Percentiles rank a stretch among this genome's conserved stretches.
These are phyloP conservation scores for Orientallactaga sibirica DNA, from an alignment of 2,797 vertebrate genomes.

Conservation along the genomic window DNA sequence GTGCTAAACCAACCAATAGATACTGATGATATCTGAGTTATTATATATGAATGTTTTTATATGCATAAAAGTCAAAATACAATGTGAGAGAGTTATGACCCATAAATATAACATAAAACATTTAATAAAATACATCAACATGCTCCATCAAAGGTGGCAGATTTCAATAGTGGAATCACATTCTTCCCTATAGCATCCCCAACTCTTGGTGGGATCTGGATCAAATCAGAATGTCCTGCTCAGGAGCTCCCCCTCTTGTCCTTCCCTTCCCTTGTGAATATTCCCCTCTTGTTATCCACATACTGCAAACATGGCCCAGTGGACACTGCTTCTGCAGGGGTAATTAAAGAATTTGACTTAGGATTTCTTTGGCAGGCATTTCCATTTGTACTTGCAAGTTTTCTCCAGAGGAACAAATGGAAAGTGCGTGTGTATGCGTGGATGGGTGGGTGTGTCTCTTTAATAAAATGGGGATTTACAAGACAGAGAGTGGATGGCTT, in stretches of 20 bases:
- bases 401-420: neutral
- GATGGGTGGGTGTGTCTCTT: too few species aligned
- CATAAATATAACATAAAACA: neutral
- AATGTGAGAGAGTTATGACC: neutral
- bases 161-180: neutral
- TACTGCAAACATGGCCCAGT: neutral
- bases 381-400: neutral
- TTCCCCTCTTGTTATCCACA: neutral
- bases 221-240: neutral
- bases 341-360: neutral
- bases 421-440: too few species aligned
- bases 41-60: neutral
- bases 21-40: slow-evolving; percentile 1
- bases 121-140: neutral
- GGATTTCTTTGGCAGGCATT: neutral
- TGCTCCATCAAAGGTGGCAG: neutral
- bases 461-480: too few species aligned
- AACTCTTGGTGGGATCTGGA: neutral
- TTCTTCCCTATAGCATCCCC: neutral
- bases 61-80: neutral
- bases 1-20: neutral
- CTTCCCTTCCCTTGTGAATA: neutral
- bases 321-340: neutral
- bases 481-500: too few species aligned
- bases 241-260: neutral